Evolutionary conservation across 1,140 invertebrate species (phyloP).

Genomic region (Eubasilissa regina): DNA sequence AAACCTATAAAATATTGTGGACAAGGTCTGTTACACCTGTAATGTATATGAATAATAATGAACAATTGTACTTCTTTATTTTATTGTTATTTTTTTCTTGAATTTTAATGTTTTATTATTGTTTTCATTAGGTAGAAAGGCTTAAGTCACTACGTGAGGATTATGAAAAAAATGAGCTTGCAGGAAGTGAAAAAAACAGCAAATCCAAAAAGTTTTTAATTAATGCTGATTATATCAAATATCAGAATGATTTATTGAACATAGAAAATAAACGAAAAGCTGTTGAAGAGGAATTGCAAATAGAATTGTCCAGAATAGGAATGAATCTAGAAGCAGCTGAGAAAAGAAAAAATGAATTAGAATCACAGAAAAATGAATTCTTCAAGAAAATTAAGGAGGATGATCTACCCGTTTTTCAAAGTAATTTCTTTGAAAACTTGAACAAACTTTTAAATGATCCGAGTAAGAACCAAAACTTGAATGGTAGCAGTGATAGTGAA

Average conservation of each 20-base stretch:
- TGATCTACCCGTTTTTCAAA: constrained; percentile 44
- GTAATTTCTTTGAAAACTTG: constrained; percentile 54
- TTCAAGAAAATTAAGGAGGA: constrained; percentile 45
- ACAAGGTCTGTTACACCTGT: no score
- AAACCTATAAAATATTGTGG: no score
- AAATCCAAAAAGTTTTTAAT: constrained; percentile 16
- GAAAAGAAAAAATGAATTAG: constrained; percentile 51
- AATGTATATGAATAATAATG: no score
- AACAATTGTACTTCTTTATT: no score
- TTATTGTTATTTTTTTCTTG: background rate
- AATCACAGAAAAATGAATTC: constrained; percentile 47
- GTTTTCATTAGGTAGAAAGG: constrained; percentile 43
- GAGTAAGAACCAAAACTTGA: background rate
- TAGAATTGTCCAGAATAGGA: constrained; percentile 47
- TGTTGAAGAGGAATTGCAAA: constrained; percentile 47
- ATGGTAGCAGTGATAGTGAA: constrained; percentile 7
- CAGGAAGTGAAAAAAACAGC: constrained; percentile 13
- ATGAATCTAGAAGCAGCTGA: constrained; percentile 49
- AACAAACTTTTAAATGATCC: constrained; percentile 52
- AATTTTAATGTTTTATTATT: constrained; percentile 5
- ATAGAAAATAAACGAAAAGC: constrained; percentile 47
- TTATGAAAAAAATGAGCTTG: constrained; percentile 20
- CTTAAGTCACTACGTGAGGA: constrained; percentile 49
- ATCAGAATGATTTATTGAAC: constrained; percentile 38
- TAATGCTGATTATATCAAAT: constrained; percentile 39